Base-by-base conservation (phyloP, 2,888 invertebrate genomes). In the Aplocera efformata region DNA sequence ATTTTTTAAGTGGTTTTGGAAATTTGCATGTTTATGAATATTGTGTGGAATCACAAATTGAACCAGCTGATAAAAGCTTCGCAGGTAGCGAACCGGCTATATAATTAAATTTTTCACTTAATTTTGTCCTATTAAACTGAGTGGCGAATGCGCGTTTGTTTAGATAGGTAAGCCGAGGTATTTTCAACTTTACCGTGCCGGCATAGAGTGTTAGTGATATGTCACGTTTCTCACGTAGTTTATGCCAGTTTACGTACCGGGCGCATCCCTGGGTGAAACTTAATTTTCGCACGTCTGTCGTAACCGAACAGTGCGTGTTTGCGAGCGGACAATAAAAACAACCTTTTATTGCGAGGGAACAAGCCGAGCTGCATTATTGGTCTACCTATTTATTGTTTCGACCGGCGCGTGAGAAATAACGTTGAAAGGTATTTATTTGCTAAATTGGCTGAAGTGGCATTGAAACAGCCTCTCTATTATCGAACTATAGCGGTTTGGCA, bases 241-340 rank as follows among this genome's bases (percentile, higher is more conserved):
- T 27, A 30, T 8, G 8, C 29, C 13, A 23, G 46, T 34, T 34
- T 31, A 27, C 31, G 34, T 47, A 31, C 47, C 29, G 44, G 48
- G 51, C 44, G 52, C 52, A 55, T 58, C 50, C 50, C 53, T 45
- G 56, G 53, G 61, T 47, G 43, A 67, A 72, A 72, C 67, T 65
- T 67, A 69, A 72, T 71, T 70, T 70, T 60, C 61, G 58, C 58
- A 58, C 58, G 56, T 60, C 48, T 46, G 39, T 62, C 60, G 60
- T 63, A 52, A 60, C 57, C 58, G 55, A 61, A 67, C 59, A 55
- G 58, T 68, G 68, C 71, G 69, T 60, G 63, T 66, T 67, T 66
- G 67, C 66, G 63, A 66, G 63, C 64, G 62, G 55, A 60, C 58
- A 64, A 59, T 67, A 66, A 63, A 67, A 66, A 56, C 60, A 64